Conservation (phyloP, 2,797 vertebrate species). For the Pseudochromis fuscus region DNA sequence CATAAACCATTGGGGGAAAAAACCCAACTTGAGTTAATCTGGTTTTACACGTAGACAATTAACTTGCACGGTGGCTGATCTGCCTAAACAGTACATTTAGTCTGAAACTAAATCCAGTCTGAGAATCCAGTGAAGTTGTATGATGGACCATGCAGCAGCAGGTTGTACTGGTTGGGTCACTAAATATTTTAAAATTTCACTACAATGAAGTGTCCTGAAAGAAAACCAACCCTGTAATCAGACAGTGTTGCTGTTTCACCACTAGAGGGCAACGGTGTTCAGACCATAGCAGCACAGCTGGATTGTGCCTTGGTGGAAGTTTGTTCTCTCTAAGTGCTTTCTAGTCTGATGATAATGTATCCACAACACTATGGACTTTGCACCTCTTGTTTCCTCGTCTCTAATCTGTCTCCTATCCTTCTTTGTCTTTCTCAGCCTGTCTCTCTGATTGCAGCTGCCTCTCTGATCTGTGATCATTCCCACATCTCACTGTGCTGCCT, state of each 20-base stretch:
- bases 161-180: not conserved
- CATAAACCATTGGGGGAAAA: not conserved
- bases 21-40: not conserved
- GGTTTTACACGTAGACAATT: not conserved
- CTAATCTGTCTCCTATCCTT: conserved; percentile 14
- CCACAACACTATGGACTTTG: no score
- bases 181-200: conserved; percentile 18
- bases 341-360: no score
- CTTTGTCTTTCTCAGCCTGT: conserved; percentile 24
- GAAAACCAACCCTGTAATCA: no score
- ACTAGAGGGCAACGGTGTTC: no score
- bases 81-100: not conserved
- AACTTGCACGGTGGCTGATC: not conserved
- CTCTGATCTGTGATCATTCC: conserved; percentile 22
- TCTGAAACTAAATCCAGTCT: not conserved
- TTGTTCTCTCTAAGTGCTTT: no score
- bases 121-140: not conserved
- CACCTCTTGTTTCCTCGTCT: conserved; percentile 17
- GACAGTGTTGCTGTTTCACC: no score
- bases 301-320: no score
- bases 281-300: no score
- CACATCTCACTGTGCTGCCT: conserved; percentile 4
- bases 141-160: conserved; percentile 12
- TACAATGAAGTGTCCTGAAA: no score
- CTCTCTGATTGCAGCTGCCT: conserved; percentile 15